These are phyloP conservation scores for Lacerta bilineata DNA, from an alignment of 2,797 vertebrate genomes.

Conservation along the genomic window DNA sequence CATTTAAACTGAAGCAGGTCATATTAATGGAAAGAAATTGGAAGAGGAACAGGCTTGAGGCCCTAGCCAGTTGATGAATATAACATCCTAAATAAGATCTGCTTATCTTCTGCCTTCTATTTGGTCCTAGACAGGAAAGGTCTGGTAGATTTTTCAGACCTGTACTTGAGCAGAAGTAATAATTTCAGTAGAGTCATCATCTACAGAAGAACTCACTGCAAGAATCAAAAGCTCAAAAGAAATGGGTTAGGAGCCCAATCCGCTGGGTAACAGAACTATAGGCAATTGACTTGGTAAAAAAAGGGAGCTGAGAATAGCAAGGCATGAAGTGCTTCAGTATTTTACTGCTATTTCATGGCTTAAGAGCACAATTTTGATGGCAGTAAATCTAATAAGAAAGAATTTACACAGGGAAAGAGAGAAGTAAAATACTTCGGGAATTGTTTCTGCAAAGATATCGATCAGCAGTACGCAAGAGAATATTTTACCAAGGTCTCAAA, in stretches of 20 bases:
- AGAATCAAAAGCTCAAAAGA: conserved; percentile 18
- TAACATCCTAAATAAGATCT: neutral
- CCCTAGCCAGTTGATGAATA: neutral
- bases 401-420: neutral
- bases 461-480: neutral
- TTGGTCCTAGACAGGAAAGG: neutral
- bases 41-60: conserved; percentile 13
- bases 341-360: neutral
- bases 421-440: neutral
- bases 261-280: neutral
- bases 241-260: conserved; percentile 23
- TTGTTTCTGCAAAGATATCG: neutral
- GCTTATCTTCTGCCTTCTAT: neutral
- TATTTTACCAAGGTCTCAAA: neutral
- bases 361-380: conserved; percentile 15
- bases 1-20: neutral
- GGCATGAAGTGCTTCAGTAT: neutral
- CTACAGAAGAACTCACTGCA: conserved; percentile 26
- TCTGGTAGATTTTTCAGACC: conserved; percentile 22
- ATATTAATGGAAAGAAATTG: neutral
- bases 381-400: neutral
- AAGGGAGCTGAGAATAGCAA: neutral
- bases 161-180: neutral
- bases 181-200: neutral
- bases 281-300: neutral